phyloP scores from a whole-genome alignment of 1,140 invertebrate genomes.

The Whitmania pigra region DNA sequence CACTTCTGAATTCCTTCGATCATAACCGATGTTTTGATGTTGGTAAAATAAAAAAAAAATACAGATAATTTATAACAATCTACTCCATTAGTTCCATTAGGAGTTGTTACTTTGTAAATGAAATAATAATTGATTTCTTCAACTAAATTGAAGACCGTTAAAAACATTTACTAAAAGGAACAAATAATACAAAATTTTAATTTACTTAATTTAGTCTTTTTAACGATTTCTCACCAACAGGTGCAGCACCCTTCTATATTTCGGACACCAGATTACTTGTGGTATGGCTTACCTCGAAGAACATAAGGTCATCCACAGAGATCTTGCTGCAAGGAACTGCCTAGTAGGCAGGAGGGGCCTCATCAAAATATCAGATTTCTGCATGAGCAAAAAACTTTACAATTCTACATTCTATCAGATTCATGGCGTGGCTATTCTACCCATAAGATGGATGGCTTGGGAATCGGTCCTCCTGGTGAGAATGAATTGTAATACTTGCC shows the following conservation, averaged over 20 bases:
- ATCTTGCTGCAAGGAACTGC: conserved; percentile 67
- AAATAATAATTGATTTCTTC: too few relatives aligned
- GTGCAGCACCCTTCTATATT: conserved; percentile 50
- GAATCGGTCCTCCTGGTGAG: conserved; percentile 52
- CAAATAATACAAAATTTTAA: background rate
- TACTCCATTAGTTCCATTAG: too few relatives aligned
- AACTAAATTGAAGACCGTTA: too few relatives aligned
- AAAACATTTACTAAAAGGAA: background rate
- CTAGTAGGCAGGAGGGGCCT: conserved; percentile 68
- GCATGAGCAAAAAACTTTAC: conserved; percentile 74
- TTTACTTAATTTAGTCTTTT: background rate
- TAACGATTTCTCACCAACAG: background rate
- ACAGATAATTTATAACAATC: too few relatives aligned
- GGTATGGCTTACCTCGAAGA: conserved; percentile 77
- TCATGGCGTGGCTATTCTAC: conserved; percentile 63
- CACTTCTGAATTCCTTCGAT: too few relatives aligned
- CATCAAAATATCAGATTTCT: conserved; percentile 81
- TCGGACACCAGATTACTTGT: conserved; percentile 56
- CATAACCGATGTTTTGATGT: too few relatives aligned
- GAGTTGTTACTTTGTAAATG: too few relatives aligned
- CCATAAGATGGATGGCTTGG: conserved; percentile 80
- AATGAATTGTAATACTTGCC: too few relatives aligned
- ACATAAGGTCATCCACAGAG: conserved; percentile 63
- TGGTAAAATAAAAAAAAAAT: too few relatives aligned
- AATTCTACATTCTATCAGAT: conserved; percentile 51